These are phyloP conservation scores for Orthonevra nobilis DNA, from an alignment of 2,888 invertebrate species.

Conservation along the genomic window DNA sequence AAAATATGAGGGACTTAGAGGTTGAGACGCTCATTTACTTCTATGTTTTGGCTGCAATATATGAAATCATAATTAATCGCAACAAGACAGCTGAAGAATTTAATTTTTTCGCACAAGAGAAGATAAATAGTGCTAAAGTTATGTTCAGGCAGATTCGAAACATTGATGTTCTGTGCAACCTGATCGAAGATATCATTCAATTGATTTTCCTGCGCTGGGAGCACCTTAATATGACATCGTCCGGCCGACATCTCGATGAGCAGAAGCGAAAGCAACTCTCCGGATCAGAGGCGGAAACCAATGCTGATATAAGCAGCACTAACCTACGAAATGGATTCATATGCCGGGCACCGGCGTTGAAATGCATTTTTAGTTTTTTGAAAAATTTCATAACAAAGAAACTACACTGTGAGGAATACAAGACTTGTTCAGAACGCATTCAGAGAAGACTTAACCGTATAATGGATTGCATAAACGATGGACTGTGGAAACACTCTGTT, in stretches of 20 bases:
- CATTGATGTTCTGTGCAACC: conserved; percentile 74
- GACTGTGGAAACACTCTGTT: conserved; percentile 77
- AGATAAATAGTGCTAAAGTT: conserved; percentile 73
- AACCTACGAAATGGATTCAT: conserved; percentile 74
- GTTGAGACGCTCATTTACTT: conserved; percentile 76
- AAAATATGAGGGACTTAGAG: conserved; percentile 73
- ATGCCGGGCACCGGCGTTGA: conserved; percentile 74
- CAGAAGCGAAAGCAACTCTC: conserved; percentile 36
- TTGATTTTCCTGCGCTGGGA: conserved; percentile 78
- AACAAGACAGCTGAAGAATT: conserved; percentile 46
- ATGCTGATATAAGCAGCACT: background rate
- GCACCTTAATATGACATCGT: conserved; percentile 70
- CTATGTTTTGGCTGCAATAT: conserved; percentile 74
- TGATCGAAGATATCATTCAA: conserved; percentile 77
- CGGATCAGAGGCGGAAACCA: conserved; percentile 56
- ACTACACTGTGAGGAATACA: conserved; percentile 77
- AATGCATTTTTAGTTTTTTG: conserved; percentile 75
- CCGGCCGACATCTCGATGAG: background rate
- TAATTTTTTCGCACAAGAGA: conserved; percentile 70
- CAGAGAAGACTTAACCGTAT: conserved; percentile 75
- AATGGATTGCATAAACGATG: conserved; percentile 76
- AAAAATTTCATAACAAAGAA: conserved; percentile 77
- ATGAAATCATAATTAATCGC: conserved; percentile 74
- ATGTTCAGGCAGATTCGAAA: conserved; percentile 76
- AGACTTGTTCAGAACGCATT: conserved; percentile 73